Percentiles rank a stretch among this genome's conserved stretches.
phyloP scores from a whole-genome alignment of 1,140 invertebrate genomes.

The Sarcophaga peregrina region DNA sequence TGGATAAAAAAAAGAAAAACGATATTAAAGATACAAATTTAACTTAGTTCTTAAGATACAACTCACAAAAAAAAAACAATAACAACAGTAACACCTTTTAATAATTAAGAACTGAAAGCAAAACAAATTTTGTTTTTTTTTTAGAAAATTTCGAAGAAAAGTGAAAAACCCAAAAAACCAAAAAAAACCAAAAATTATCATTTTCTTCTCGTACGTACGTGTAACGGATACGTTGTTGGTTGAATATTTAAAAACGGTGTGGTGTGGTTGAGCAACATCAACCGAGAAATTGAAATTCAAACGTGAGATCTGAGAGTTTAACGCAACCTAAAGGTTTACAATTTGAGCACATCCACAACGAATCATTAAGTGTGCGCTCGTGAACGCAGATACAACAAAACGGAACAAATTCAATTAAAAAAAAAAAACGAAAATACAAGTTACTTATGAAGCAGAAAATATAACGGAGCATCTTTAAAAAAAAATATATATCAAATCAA shows the following conservation, averaged over 20 bases:
- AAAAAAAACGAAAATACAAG: neutral
- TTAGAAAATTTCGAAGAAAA: neutral
- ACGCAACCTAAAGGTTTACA: conserved; percentile 30
- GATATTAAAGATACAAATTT: too few species aligned
- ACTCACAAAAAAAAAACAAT: neutral
- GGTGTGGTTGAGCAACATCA: neutral
- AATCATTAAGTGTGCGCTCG: conserved; percentile 46
- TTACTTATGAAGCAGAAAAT: neutral
- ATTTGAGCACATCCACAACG: conserved; percentile 21
- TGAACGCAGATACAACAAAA: conserved; percentile 44
- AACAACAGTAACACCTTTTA: neutral
- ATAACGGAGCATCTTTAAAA: conserved; percentile 34
- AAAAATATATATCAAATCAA: conserved; percentile 2
- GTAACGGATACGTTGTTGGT: conserved; percentile 37
- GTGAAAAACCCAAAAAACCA: neutral
- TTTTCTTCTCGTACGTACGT: neutral
- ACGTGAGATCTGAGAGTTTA: conserved; percentile 32
- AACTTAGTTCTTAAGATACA: neutral
- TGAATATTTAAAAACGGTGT: neutral
- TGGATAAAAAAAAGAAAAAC: too few species aligned
- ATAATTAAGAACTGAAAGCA: neutral
- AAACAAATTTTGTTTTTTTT: neutral
- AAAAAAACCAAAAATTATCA: too few species aligned
- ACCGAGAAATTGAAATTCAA: neutral
- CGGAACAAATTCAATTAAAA: conserved; percentile 22